phyloP scores from a whole-genome alignment of 2,888 invertebrate genomes.

The Heliconius sara region DNA sequence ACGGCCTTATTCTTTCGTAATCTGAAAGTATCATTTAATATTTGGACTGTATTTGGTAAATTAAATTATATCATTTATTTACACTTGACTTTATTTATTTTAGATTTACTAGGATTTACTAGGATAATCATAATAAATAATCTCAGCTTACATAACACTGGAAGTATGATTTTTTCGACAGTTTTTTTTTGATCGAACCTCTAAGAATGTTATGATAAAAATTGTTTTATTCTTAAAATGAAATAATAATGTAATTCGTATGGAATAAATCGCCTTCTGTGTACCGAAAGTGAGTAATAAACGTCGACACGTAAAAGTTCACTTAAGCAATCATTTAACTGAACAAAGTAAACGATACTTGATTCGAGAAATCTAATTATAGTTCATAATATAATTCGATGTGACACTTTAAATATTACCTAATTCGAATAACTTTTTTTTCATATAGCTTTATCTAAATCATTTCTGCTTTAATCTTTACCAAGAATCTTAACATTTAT shows the following conservation, averaged over 20 bases:
- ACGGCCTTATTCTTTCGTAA: conserved; percentile 17
- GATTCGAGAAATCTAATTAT: neutral
- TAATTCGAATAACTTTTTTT: neutral
- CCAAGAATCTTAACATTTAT: neutral
- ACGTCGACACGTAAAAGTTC: neutral
- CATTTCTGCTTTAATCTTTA: neutral
- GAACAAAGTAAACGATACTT: neutral
- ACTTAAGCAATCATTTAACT: neutral
- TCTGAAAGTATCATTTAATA: neutral
- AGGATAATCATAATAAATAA: neutral
- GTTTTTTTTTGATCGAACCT: neutral
- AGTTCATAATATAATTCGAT: neutral
- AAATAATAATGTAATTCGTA: neutral
- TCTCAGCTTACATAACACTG: neutral
- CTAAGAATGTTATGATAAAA: neutral
- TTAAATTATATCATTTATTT: neutral
- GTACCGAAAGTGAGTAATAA: neutral
- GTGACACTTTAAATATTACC: neutral
- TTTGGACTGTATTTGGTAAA: neutral
- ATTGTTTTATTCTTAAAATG: neutral
- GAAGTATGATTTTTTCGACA: neutral
- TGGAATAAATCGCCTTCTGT: neutral
- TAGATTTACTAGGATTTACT: too few species aligned
- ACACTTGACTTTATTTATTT: too few species aligned
- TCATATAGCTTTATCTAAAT: neutral